These are phyloP conservation scores for Acronicta aceris DNA, from an alignment of 2,888 invertebrate genomes.

Conservation along the genomic window DNA sequence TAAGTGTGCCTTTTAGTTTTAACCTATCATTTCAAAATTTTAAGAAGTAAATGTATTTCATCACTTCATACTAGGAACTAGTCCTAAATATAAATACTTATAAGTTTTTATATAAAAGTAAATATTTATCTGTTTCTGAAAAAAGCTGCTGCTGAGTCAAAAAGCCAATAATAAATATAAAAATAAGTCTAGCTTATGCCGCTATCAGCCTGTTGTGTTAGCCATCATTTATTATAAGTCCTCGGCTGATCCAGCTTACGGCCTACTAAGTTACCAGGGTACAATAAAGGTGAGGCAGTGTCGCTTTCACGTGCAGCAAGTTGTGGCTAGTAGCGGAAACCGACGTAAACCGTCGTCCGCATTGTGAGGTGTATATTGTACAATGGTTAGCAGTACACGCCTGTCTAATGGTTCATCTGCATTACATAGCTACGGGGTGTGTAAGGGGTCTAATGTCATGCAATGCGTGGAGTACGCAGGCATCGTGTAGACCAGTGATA, in stretches of 20 bases:
- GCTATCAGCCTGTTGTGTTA: slow-evolving; percentile 27
- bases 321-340: slow-evolving; percentile 38
- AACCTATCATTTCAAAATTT: too few species aligned
- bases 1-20: too few species aligned
- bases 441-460: slow-evolving; percentile 38
- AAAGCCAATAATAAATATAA: too few species aligned
- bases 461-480: slow-evolving; percentile 39
- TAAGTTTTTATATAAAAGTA: too few species aligned
- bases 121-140: neutral
- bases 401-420: slow-evolving; percentile 48
- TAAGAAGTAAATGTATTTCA: too few species aligned
- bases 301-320: slow-evolving; percentile 34
- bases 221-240: slow-evolving; percentile 28
- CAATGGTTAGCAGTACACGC: slow-evolving; percentile 50
- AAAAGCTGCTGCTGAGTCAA: neutral
- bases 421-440: slow-evolving; percentile 35
- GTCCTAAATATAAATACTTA: too few species aligned
- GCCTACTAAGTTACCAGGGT: slow-evolving; percentile 32
- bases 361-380: slow-evolving; percentile 23
- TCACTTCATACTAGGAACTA: too few species aligned
- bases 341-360: slow-evolving; percentile 30
- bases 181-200: slow-evolving; percentile 30
- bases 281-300: slow-evolving; percentile 50
- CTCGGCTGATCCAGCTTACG: slow-evolving; percentile 44
- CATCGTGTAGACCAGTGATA: neutral